Evolutionary conservation across 2,888 invertebrate genomes (phyloP).

Genomic region (Drosophila phalerata): DNA sequence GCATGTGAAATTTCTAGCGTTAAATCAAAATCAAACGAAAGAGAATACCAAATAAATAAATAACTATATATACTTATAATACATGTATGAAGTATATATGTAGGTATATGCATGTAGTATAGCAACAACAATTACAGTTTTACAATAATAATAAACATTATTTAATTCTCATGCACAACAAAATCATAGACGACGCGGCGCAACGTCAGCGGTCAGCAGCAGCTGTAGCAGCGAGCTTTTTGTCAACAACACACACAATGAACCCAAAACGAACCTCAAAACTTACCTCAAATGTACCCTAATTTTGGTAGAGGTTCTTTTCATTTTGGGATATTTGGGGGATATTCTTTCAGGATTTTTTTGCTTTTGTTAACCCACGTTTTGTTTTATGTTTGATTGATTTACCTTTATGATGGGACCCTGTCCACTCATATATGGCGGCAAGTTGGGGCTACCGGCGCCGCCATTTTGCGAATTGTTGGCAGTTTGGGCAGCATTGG

Average conservation of each 20-base stretch:
- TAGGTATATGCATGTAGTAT: slow-evolving; percentile 31
- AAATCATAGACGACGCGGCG: slow-evolving; percentile 60
- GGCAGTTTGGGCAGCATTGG: slow-evolving; percentile 88
- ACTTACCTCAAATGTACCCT: slow-evolving; percentile 64
- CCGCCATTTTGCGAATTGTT: slow-evolving; percentile 86
- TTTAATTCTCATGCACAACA: slow-evolving; percentile 71
- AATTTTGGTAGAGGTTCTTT: background rate
- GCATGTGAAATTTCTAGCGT: slow-evolving; percentile 52
- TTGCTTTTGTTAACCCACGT: slow-evolving; percentile 41
- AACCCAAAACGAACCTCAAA: slow-evolving; percentile 62
- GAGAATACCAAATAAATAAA: slow-evolving; percentile 41
- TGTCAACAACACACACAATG: slow-evolving; percentile 79
- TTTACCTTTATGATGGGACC: slow-evolving; percentile 99
- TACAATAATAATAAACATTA: slow-evolving; percentile 41
- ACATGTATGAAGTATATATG: slow-evolving; percentile 44
- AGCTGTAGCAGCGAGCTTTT: slow-evolving; percentile 62
- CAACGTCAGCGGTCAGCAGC: slow-evolving; percentile 51
- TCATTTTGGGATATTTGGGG: slow-evolving; percentile 22
- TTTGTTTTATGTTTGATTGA: slow-evolving; percentile 50
- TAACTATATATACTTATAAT: slow-evolving; percentile 34
- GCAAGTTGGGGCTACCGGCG: slow-evolving; percentile 81
- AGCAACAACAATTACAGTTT: slow-evolving; percentile 60
- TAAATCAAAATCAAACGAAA: slow-evolving; percentile 39
- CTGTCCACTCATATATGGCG: slow-evolving; percentile 87
- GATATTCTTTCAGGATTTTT: slow-evolving; percentile 25